phyloP scores from a whole-genome alignment of 1,140 invertebrate genomes.

The Conus betulinus region DNA sequence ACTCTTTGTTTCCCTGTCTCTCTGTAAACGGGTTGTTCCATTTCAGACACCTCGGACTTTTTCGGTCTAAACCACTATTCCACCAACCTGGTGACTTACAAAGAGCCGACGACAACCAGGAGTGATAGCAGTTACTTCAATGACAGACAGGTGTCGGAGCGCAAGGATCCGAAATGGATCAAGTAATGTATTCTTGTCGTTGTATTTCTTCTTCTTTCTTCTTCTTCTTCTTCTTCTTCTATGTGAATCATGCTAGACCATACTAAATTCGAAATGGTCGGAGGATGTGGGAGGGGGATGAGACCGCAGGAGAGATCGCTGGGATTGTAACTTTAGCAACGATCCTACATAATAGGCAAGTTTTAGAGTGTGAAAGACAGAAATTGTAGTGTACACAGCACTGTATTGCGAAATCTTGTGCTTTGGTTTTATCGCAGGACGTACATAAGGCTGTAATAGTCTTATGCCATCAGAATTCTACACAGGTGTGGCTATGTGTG shows the following conservation, averaged over 20 bases:
- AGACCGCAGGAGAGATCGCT: too few relatives aligned
- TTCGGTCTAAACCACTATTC: constrained; percentile 72
- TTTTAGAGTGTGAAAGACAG: too few relatives aligned
- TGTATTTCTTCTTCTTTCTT: background rate
- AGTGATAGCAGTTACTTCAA: constrained; percentile 35
- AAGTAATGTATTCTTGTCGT: constrained; percentile 27
- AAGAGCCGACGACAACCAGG: constrained; percentile 1
- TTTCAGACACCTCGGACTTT: constrained; percentile 68
- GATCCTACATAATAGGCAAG: too few relatives aligned
- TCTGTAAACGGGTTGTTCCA: background rate
- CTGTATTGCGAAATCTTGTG: background rate
- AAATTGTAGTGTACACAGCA: background rate
- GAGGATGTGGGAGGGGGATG: too few relatives aligned
- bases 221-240: too few relatives aligned
- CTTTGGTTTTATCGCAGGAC: background rate
- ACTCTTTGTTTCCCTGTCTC: background rate
- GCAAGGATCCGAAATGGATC: constrained; percentile 43
- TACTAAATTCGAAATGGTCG: too few relatives aligned
- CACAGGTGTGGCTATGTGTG: background rate
- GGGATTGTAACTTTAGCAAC: too few relatives aligned
- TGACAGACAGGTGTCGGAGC: constrained; percentile 30
- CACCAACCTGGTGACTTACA: constrained; percentile 49
- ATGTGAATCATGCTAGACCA: too few relatives aligned
- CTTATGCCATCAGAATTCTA: background rate
- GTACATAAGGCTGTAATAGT: background rate